Base-by-base conservation (phyloP, 2,888 invertebrate species). In the Helobdella robusta region DNA sequence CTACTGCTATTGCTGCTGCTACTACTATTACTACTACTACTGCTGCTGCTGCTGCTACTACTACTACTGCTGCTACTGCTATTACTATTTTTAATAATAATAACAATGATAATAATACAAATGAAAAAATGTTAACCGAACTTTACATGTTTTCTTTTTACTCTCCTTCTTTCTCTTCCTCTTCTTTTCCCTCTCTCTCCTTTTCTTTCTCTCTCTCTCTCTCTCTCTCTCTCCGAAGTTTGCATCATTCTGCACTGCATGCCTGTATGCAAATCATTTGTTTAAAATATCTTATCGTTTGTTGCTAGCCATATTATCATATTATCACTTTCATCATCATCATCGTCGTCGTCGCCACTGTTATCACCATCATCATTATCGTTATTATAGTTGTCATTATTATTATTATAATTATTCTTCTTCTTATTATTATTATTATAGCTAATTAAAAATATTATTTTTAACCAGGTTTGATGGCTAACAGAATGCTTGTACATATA, bases 321-420 rank as follows among this genome's bases (percentile, higher is more conserved):
- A 58, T 54, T 30, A 28, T 46, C 64, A 25, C 36, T 64, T n/a
- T 60, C 64, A 11, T 30, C 64, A 20, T 32, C 64, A 2, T 54
- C 36, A 15, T 20, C 48, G 23, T 25, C 36, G 68, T 50, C 23
- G 69, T 23, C 52, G 71, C 72, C 72, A 73, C 23, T 75, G 73
- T 62, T 40, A n/a, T 40, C n/a, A 40, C 44, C 44, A 15, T n/a
- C n/a, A n/a, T 40, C 44, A 15, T 11, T 40, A 11, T 40, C n/a
- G 11, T 15, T n/a, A 40, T 40, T n/a, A 40, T n/a, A n/a, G n/a
- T 40, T n/a, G 44, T 40, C 44, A 40, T 40, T 40, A 40, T 40
- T 15, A 40, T 40, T 15, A 40, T 40, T 40, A 40, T 40, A 40
- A 15, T 40, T n/a, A 40, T 15, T n/a, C n/a, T n/a, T n/a, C n/a